A percentile compares a stretch with the other conserved stretches of the same genome.
These are phyloP conservation scores for Hippocampus guttulatus DNA, from an alignment of 2,113 vertebrate species.

Conservation along the genomic window DNA sequence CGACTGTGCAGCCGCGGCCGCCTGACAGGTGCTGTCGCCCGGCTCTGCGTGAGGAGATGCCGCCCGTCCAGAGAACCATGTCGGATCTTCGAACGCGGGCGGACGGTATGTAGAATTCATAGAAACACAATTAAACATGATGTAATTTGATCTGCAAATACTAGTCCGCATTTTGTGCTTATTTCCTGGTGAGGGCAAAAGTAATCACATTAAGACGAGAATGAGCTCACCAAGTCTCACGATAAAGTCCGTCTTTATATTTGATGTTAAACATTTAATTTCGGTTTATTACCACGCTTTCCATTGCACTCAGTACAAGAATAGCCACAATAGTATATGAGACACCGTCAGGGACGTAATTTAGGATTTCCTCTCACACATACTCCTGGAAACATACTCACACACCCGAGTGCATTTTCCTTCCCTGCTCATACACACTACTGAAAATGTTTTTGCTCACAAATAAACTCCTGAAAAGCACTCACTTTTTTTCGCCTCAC, in stretches of 20 bases:
- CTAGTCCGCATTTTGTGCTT: not conserved
- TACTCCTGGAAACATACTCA: not conserved
- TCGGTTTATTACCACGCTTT: not conserved
- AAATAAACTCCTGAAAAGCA: too few species aligned
- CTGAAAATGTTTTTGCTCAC: not conserved
- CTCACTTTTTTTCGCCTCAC: too few species aligned
- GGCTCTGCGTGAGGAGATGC: conserved; percentile 71
- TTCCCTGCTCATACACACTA: not conserved
- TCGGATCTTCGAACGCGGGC: conserved; percentile 85
- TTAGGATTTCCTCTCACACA: not conserved
- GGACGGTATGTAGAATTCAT: conserved; percentile 77
- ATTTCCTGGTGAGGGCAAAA: conserved; percentile 4
- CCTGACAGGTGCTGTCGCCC: conserved; percentile 72
- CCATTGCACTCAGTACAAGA: not conserved
- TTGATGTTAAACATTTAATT: not conserved
- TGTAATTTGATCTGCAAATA: not conserved
- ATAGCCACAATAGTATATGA: not conserved
- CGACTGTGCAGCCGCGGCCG: conserved; percentile 41
- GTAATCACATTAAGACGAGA: not conserved
- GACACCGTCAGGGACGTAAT: not conserved
- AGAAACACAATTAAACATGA: not conserved
- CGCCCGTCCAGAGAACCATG: conserved; percentile 85
- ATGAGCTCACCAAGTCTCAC: not conserved
- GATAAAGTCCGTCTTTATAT: not conserved
- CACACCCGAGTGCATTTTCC: too few species aligned